These are phyloP conservation scores for Phengaris arion DNA, from an alignment of 2,888 invertebrate genomes.

Conservation along the genomic window DNA sequence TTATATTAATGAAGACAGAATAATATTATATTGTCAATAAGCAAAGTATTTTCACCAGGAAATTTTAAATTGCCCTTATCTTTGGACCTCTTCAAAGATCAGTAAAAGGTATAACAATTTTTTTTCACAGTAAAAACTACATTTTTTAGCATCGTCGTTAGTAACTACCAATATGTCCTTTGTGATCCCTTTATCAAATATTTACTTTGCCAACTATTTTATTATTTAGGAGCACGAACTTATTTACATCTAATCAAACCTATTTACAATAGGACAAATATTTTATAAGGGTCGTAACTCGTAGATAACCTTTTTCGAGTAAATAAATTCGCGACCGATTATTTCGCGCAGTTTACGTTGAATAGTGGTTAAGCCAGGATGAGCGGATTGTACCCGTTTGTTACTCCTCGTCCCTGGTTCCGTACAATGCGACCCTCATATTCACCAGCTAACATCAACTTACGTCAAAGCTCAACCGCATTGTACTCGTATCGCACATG, in stretches of 20 bases:
- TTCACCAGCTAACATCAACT: slow-evolving; percentile 13
- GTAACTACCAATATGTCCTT: background rate
- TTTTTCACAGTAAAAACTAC: background rate
- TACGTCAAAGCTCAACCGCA: slow-evolving; percentile 23
- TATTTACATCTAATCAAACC: slow-evolving; percentile 9
- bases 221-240: slow-evolving; percentile 10
- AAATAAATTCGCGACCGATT: slow-evolving; percentile 45
- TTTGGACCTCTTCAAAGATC: too few species aligned
- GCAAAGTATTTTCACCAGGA: too few species aligned
- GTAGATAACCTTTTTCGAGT: slow-evolving; percentile 22
- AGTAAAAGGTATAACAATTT: background rate
- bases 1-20: background rate
- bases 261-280: slow-evolving; percentile 9
- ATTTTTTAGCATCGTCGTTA: too few species aligned
- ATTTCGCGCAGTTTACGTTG: slow-evolving; percentile 57
- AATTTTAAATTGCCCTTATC: too few species aligned
- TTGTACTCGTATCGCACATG: slow-evolving; percentile 7
- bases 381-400: slow-evolving; percentile 43
- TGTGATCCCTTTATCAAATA: slow-evolving; percentile 6
- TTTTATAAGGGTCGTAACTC: background rate
- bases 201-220: slow-evolving; percentile 10
- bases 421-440: slow-evolving; percentile 27
- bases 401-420: slow-evolving; percentile 16
- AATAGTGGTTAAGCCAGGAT: slow-evolving; percentile 45
- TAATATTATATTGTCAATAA: too few species aligned